Base-by-base conservation (phyloP, 1,140 invertebrate genomes). In the Drosophila baimaii region DNA sequence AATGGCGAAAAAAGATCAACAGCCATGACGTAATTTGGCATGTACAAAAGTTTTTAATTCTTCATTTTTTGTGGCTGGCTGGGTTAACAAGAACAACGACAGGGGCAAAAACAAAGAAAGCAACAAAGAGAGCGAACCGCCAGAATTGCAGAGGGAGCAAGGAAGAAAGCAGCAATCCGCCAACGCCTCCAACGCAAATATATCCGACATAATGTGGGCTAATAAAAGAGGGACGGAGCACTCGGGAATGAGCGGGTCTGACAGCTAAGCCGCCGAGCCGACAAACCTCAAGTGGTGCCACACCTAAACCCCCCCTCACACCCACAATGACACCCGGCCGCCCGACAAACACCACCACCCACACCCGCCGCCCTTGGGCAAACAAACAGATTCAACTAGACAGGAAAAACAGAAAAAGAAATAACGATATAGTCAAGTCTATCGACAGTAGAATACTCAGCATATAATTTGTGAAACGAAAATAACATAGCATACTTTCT, bases 21-120 rank as follows among this genome's bases (percentile, higher is more conserved):
- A 74, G 75, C 54, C 56, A 88, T 86, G 79, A 86, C 71, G 79
- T 86, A 79, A 88, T 88, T 72, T 63, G 68, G 66, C 83, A 79
- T 88, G 72, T 71, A 62, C 58, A 58, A 85, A 85, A 68, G 51
- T 63, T 81, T 77, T 62, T 51, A 82, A 79, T 88, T 77, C 79
- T 73, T 59, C 25, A 69, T 69, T 65, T 59, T 54, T 52, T 51
- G 54, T 69, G 35, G 43, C 61, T 35, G 25, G 46, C 49, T 49
- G 51, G 54, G 17, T 41, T 56, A 69, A 77, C 72, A 47, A 61
- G 43, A 72, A 69, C 57, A 79, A 79, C 62, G 65, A 63, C 21
- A 37, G 43, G 13, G 31, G 37, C 54, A 31, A n/a, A n/a, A n/a
- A 59, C 49, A 72, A 37, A 33, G 21, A 58, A 27, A 57, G 25